phyloP scores from a whole-genome alignment of 2,888 invertebrate species.

The Aphrophora alni region DNA sequence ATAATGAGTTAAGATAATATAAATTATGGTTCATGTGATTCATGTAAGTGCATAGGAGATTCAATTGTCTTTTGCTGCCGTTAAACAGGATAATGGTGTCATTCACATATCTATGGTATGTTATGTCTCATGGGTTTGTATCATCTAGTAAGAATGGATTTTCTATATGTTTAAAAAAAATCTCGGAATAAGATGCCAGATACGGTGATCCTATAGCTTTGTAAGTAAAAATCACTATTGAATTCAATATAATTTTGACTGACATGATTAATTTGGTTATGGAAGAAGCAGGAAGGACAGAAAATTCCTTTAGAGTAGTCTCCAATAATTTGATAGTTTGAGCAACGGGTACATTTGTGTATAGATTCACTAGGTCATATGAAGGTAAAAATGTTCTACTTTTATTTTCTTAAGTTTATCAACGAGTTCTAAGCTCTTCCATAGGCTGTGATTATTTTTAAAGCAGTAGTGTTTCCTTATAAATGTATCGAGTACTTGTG shows the following conservation, averaged over 20 bases:
- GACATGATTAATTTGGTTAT: neutral
- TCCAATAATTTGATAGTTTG: neutral
- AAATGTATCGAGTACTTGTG: neutral
- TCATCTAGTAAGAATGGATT: neutral
- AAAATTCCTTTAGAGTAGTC: too few species aligned
- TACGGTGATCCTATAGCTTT: conserved; percentile 11
- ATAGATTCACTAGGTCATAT: conserved; percentile 23
- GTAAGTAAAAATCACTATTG: neutral
- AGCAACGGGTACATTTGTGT: conserved; percentile 6
- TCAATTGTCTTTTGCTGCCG: too few species aligned
- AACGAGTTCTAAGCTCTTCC: neutral
- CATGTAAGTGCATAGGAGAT: too few species aligned
- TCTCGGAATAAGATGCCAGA: neutral
- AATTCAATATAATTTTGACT: conserved; percentile 10
- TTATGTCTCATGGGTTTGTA: too few species aligned
- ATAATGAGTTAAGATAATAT: too few species aligned
- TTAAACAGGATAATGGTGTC: too few species aligned
- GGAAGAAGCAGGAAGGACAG: neutral
- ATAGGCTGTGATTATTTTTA: neutral
- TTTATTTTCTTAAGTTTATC: neutral
- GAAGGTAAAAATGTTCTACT: neutral
- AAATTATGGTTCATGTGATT: too few species aligned
- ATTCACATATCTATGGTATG: too few species aligned
- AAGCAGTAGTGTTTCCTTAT: neutral
- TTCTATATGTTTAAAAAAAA: conserved; percentile 11